Evolutionary conservation across 2,797 vertebrate species (phyloP).

Genomic region (Margarornis squamiger): DNA sequence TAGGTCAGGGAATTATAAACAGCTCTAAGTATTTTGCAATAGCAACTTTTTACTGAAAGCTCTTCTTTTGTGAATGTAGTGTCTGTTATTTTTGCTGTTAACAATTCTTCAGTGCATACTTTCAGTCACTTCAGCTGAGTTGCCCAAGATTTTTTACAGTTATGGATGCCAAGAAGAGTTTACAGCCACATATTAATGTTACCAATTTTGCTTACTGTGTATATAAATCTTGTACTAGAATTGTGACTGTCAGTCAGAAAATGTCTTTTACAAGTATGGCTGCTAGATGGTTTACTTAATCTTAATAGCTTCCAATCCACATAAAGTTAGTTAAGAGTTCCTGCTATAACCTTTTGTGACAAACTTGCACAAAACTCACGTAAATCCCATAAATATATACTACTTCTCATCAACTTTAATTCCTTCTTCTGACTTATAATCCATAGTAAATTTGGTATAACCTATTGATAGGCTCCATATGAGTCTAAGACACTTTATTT

Average conservation of each 20-base stretch:
- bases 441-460: not conserved
- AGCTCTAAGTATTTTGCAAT: constrained; percentile 56
- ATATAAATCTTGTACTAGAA: constrained; percentile 26
- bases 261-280: not conserved
- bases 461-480: not conserved
- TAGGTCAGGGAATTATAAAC: constrained; percentile 63
- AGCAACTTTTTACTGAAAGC: not conserved
- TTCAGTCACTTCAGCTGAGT: constrained; percentile 4
- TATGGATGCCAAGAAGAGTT: not conserved
- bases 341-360: not conserved
- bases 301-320: not conserved
- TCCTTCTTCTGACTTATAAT: not conserved
- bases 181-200: constrained; percentile 12
- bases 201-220: constrained; percentile 21
- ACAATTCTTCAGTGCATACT: not conserved
- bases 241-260: not conserved
- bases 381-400: not conserved
- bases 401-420: not conserved
- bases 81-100: constrained; percentile 4
- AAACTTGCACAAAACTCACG: not conserved
- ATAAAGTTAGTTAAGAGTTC: constrained; percentile 27
- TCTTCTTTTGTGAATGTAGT: not conserved
- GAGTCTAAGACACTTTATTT: not conserved
- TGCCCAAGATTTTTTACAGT: not conserved
- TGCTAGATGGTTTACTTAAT: constrained; percentile 7